phyloP scores from a whole-genome alignment of 2,888 invertebrate species.

The Philereme vetulata region DNA sequence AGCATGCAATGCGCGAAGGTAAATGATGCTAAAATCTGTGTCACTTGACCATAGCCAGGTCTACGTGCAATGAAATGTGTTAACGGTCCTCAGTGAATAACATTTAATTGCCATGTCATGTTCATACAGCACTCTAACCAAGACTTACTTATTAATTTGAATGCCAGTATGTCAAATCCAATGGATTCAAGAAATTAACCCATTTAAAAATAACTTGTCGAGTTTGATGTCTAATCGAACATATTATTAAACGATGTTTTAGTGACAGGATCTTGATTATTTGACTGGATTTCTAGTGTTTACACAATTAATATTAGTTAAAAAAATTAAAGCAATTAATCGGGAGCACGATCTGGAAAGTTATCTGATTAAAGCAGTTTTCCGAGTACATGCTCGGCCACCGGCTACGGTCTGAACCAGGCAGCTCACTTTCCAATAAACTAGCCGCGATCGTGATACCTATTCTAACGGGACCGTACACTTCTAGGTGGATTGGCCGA shows the following conservation, averaged over 20 bases:
- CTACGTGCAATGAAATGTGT: conserved; percentile 40
- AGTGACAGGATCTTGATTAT: too few relatives aligned
- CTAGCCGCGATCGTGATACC: conserved; percentile 74
- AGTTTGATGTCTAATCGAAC: neutral
- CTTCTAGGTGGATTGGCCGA: conserved; percentile 61
- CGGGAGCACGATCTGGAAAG: conserved; percentile 39
- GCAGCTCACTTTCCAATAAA: conserved; percentile 79
- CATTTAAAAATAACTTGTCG: neutral
- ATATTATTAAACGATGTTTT: neutral
- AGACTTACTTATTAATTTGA: conserved; percentile 20
- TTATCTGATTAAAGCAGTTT: conserved; percentile 54
- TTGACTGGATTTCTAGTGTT: too few relatives aligned
- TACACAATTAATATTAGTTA: too few relatives aligned
- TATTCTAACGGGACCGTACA: conserved; percentile 75
- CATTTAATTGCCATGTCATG: conserved; percentile 39
- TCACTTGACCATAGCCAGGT: conserved; percentile 38
- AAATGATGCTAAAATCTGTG: conserved; percentile 37
- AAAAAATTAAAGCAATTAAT: conserved; percentile 21
- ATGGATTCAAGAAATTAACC: conserved; percentile 7
- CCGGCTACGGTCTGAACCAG: conserved; percentile 64
- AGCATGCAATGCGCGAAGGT: conserved; percentile 30
- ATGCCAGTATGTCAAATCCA: conserved; percentile 23
- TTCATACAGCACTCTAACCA: conserved; percentile 23
- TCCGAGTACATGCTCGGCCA: conserved; percentile 57
- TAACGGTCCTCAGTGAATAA: conserved; percentile 40